Conservation (phyloP, 30 jellyfish, hydroid and myxozoan genomes). For the Catostylus mosaicus region DNA sequence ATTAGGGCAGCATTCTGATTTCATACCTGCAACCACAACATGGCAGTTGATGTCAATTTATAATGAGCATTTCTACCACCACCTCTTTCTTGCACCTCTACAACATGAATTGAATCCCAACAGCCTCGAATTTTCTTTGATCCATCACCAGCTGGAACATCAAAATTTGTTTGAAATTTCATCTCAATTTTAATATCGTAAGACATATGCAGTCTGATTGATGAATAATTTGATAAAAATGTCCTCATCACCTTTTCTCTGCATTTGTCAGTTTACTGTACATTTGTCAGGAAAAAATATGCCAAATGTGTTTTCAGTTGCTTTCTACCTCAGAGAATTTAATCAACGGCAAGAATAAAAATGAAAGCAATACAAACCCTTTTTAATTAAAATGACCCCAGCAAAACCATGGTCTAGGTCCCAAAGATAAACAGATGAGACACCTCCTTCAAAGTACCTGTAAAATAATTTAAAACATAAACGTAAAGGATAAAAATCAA, state of each 20-base stretch:
- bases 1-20: too few relatives aligned
- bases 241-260: too few relatives aligned
- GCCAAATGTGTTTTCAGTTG: too few relatives aligned
- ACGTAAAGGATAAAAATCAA: too few relatives aligned
- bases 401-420: slow-evolving; percentile 99
- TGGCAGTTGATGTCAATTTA: slow-evolving; percentile 95
- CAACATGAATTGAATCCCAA: slow-evolving; percentile 98
- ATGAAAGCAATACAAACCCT: slow-evolving; percentile 58
- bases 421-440: slow-evolving; percentile 97
- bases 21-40: slow-evolving; percentile 98
- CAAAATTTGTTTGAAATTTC: too few relatives aligned
- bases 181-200: neutral
- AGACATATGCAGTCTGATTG: too few relatives aligned
- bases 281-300: too few relatives aligned
- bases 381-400: slow-evolving; percentile 96
- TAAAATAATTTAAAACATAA: neutral
- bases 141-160: slow-evolving; percentile 96
- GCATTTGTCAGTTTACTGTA: too few relatives aligned
- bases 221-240: too few relatives aligned
- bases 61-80: slow-evolving; percentile 97
- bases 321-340: too few relatives aligned
- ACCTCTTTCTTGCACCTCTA: slow-evolving; percentile 94
- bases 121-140: slow-evolving; percentile 98
- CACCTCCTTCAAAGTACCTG: slow-evolving; percentile 99
- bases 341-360: too few relatives aligned